phyloP scores from a whole-genome alignment of 2,113 vertebrate species.

The Nycticebus coucang region DNA sequence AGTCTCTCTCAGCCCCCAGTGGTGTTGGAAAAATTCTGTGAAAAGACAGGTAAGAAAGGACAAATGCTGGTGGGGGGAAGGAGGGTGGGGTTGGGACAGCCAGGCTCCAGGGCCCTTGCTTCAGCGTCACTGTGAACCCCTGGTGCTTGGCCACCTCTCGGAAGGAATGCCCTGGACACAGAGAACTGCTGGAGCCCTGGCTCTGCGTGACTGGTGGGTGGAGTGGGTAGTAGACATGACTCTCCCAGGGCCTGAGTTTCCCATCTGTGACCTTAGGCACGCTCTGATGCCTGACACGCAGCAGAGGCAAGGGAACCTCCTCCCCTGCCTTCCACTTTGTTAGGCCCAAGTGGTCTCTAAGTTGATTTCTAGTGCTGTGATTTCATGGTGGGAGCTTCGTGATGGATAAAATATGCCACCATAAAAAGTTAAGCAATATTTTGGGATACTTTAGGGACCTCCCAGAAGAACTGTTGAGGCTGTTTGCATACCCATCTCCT shows the following conservation, averaged over 20 bases:
- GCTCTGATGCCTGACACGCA: rapidly evolving
- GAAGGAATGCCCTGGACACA: rapidly evolving
- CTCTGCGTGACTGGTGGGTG: too few species aligned
- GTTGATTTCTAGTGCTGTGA: neutral
- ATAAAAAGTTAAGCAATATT: neutral
- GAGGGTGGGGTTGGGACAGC: neutral
- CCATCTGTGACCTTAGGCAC: neutral
- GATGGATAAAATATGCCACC: neutral
- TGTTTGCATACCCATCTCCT: neutral
- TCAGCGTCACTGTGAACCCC: neutral
- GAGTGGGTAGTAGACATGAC: neutral
- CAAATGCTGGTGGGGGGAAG: rapidly evolving
- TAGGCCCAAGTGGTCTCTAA: neutral
- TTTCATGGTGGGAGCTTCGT: neutral
- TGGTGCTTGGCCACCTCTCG: neutral
- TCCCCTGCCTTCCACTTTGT: neutral
- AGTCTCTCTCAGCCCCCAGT: neutral
- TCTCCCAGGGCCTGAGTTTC: neutral
- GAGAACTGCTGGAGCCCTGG: neutral
- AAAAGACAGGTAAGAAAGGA: neutral
- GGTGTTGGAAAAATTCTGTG: neutral
- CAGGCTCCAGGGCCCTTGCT: neutral
- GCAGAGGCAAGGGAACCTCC: neutral
- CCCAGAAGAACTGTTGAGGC: neutral
- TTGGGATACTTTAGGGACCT: neutral